Base-by-base conservation (phyloP, 2,888 invertebrate species). In the Yponomeuta plumbellus region DNA sequence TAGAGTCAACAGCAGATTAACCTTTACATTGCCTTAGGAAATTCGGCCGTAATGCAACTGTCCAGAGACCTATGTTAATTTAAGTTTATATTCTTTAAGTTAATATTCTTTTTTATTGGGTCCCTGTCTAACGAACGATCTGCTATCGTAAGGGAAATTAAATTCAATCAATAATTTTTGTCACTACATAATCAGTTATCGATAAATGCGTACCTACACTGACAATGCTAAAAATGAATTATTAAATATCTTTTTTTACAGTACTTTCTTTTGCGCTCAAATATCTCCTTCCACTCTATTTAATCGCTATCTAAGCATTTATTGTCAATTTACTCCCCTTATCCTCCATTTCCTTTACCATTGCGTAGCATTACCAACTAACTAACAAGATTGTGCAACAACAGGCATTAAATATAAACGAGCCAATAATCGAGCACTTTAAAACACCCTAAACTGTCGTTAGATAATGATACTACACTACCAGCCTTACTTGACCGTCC, bases 351-450 rank as follows among this genome's bases (percentile, higher is more conserved):
- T 22, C 44, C 66, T 21, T 66, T 67, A 62, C 59, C 58, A 62
- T 57, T 80, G 80, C 79, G 78, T 69, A 74, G 77, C 77, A 77
- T 75, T 52, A 63, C 76, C 76, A 17, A 52, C 78, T 72, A 72
- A 66, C 75, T 71, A 76, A 80, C 78, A 26, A 66, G 61, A 59
- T 78, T 70, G 71, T 80, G 84, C 75, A 83, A 81, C 75, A 56
- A 56, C 13, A 20, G 72, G 81, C 83, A 87, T 88, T 88, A 87
- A 89, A 87, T 86, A 84, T 86, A 80, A 89, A 87, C 88, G 85
- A 81, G 77, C 81, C 82, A 79, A 85, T 86, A 88, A 89, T 89
- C 89, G 78, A 84, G 83, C 85, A 86, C 88, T 88, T 86, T 84
- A 83, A 86, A 86, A 84, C 81, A 81, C 84, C 87, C 86, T 59